Conservation (phyloP, 2,797 vertebrate species). For the Spinus olivaceus region DNA sequence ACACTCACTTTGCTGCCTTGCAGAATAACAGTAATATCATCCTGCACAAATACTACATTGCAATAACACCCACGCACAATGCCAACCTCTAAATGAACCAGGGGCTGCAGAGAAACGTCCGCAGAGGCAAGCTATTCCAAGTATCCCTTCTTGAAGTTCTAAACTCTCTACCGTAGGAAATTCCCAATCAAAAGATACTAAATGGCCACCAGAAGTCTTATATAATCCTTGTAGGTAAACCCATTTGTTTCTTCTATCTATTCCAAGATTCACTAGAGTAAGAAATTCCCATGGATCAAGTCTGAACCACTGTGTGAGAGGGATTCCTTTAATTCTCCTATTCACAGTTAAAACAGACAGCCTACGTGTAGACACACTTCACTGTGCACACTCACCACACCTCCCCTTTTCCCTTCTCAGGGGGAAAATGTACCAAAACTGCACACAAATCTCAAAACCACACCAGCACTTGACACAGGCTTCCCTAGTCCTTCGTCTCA, state of each 20-base stretch:
- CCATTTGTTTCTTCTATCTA: background rate
- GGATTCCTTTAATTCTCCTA: background rate
- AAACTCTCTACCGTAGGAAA: background rate
- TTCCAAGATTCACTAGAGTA: background rate
- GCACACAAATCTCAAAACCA: background rate
- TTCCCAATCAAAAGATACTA: background rate
- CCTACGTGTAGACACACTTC: background rate
- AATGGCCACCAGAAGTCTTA: background rate
- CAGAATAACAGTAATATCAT: background rate
- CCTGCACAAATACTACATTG: background rate
- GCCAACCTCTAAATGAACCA: background rate
- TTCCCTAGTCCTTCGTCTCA: background rate
- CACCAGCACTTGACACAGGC: background rate
- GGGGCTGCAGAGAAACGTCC: background rate
- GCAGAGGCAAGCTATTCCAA: background rate
- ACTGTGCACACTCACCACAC: background rate
- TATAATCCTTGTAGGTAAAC: background rate
- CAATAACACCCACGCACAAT: background rate
- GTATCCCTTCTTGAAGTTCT: background rate
- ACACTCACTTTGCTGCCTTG: background rate
- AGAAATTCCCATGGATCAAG: background rate
- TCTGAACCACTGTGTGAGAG: background rate
- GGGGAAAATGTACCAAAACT: background rate
- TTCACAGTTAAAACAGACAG: background rate
- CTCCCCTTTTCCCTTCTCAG: background rate